Base-by-base conservation (phyloP, 1,140 invertebrate species). In the Apocrypta bakeri region DNA sequence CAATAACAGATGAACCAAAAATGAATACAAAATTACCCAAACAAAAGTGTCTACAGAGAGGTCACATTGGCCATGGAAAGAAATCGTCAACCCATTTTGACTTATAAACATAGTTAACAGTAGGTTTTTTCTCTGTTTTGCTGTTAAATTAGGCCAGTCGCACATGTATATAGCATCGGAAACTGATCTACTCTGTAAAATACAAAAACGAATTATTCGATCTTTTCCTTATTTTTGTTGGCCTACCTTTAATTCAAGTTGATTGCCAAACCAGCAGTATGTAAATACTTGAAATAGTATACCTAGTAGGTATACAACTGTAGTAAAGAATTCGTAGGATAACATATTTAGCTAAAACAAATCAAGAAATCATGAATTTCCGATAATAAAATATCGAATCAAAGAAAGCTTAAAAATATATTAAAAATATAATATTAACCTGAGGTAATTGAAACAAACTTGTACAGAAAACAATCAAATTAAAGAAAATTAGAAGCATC, bases 291-390 rank as follows among this genome's bases (percentile, higher is more conserved):
- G 56, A 40, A 8, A 24, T 12, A 66, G 25, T n/a, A 77, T 37
- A n/a, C 31, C 33, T 3, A 4, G 21, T 1, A 77, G 4, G 11
- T 66, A 77, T 0, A 81, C 66, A 31, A 84, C 29, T 29, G 86
- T 82, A 8, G 84, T 82, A 4, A 71, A 24, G 72, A 86, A 87
- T 72, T 86, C 85, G 0, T 86, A 29, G 72, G 81, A 85, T 3
- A 77, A 37, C 6, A 85, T 78, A 56, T 79, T 72, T 29, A 84
- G 78, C 87, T 88, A 33, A 4, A 84, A 87, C 14, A 69, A 6
- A 7, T 69, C 17, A 6, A 31, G 33, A 11, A 31, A 17, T 31
- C 33, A 12, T 69, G 27, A 3, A 69, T 2, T 31, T 3, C 31
- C 29, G 17, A 69, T 31, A 33, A 14, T n/a, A n/a, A n/a, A n/a